phyloP scores from a whole-genome alignment of 2,113 vertebrate genomes.

The Coracopsis vasa region DNA sequence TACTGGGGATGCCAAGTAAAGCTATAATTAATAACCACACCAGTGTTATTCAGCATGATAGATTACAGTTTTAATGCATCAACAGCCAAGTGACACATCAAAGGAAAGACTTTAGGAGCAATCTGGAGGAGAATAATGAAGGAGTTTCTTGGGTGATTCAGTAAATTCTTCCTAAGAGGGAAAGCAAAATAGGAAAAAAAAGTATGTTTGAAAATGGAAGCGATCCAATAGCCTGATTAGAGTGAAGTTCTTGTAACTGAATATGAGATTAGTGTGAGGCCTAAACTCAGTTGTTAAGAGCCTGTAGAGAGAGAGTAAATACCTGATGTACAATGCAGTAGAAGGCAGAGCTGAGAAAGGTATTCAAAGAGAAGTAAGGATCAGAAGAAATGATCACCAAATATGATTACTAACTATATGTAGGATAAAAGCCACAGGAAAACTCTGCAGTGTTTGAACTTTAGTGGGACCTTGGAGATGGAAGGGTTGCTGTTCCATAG shows the following conservation, averaged over 20 bases:
- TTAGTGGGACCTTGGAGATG: not conserved
- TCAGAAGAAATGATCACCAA: not conserved
- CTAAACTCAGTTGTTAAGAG: not conserved
- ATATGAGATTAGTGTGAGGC: not conserved
- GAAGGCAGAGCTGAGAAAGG: not conserved
- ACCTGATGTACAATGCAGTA: not conserved
- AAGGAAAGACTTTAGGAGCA: not conserved
- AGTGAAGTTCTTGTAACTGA: not conserved
- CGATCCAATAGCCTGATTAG: not conserved
- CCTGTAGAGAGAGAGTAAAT: not conserved
- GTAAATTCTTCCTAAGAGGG: not conserved
- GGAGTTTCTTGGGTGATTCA: not conserved
- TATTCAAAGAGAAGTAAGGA: not conserved
- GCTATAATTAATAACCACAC: not conserved
- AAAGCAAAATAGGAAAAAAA: not conserved
- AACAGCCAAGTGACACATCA: not conserved
- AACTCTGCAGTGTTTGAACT: not conserved
- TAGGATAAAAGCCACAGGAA: not conserved
- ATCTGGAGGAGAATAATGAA: conserved; percentile 5
- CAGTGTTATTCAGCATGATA: not conserved
- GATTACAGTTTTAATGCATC: not conserved
- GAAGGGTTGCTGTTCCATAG: not conserved
- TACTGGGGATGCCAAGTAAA: not conserved
- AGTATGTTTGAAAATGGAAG: not conserved
- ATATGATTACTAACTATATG: not conserved